Evolutionary conservation across 2,888 invertebrate genomes (phyloP), one percentile per base, ranked within the genome.

Genomic region (Phyllotreta striolata): DNA sequence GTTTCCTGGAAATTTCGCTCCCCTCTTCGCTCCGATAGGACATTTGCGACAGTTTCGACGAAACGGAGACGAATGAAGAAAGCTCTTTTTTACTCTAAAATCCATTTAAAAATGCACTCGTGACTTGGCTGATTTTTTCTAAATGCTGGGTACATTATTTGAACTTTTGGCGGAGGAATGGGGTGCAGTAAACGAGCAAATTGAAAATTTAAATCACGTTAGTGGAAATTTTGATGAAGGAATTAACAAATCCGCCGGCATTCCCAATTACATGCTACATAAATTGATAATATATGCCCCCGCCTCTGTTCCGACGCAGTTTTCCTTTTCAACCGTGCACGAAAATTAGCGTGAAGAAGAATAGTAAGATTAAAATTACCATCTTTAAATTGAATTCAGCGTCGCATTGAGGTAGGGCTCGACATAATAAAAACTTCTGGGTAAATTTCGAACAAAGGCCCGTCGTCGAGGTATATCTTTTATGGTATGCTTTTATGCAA

Each of bases 341-440:
- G 64, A 64, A 63, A 67, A 64, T 67, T 64, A 67, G 64, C 60
- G 60, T 55, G 55, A 64, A 60, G 57, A 49, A 56, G 64, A 67
- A 67, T 63, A 47, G 59, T 64, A 60, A 55, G 57, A 67, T 64
- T 64, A 59, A 60, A 64, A 64, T 63, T 63, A 62, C 64, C 63
- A 64, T 59, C 54, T 56, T 62, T 55, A 62, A 64, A 66, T 66
- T 66, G 66, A 66, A 66, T 62, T 55, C 58, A 41, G 62, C 55
- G 56, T 58, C 62, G 62, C 60, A 61, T 63, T 61, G 60, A 64
- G 55, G 60, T 55, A 59, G 55, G 55, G 58, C 52, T 40, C 61
- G 24, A 24, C 24, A 24, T 24, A 24, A 24, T 24, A 24, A 24
- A 24, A 24, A 24, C 63, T 63, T 39, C 58, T 55, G 43, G 62